Evolutionary conservation across 2,888 invertebrate species (phyloP), one percentile per base, ranked within the genome.

Genomic region (Watsonalla cultraria): DNA sequence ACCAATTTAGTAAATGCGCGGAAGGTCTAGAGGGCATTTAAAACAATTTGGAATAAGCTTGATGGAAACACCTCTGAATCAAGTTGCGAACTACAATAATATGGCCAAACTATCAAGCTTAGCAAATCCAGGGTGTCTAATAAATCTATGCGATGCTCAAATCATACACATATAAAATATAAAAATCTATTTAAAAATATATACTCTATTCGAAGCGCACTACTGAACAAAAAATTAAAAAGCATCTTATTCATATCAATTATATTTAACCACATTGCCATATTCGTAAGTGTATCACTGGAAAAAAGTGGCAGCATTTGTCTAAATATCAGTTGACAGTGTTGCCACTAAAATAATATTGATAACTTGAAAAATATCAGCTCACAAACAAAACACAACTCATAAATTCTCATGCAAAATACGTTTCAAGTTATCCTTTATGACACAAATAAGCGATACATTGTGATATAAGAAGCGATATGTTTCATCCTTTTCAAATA

Each of bases 141-240:
- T 65, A 62, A 59, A 74, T 76, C 82, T 84, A 87, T 84, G 83
- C 80, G 66, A 73, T 82, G 84, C 84, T n/a, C n/a, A 82, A 79
- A 85, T 80, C 72, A 77, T 86, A 87, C 80, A 86, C 83, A 86
- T 84, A 86, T 82, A 80, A 74, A 76, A 78, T 70, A 47, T 47
- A 47, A 70, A 77, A 77, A 75, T 71, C 67, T 70, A 75, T 69
- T 73, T 74, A 65, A 62, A 74, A 75, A 81, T 76, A 83, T 78
- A 84, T 76, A 80, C 71, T 65, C 52, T 70, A 72, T 66, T 76
- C 71, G 68, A 88, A 88, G 87, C 87, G 63, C 70, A 73, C 87
- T 88, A 88, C 87, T 70, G 74, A 83, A 76, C 67, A 70, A 80
- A 85, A 78, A 78, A 69, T 71, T 63, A 74, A 86, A 84, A 86